Evolutionary conservation across 2,113 vertebrate species (phyloP).

Genomic region (Prinia subflava): DNA sequence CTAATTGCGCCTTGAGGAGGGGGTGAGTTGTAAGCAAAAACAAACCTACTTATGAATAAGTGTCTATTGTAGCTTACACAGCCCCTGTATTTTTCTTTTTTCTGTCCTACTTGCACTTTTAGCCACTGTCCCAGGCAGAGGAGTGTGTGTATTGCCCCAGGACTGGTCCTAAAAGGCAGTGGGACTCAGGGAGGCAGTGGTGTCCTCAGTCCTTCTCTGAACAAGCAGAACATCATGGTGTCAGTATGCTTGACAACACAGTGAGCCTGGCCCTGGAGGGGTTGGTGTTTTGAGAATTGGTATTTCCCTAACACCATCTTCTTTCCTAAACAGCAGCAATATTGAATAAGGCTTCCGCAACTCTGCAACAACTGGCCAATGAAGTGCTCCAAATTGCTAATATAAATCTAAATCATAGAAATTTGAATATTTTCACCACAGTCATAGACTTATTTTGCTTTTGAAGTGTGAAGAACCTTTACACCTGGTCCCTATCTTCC

Average conservation of each 20-base stretch:
- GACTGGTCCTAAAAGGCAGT: background rate
- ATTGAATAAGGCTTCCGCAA: background rate
- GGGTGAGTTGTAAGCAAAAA: background rate
- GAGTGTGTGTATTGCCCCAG: background rate
- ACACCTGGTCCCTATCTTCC: background rate
- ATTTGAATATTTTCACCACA: background rate
- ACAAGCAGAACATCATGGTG: background rate
- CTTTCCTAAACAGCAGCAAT: background rate
- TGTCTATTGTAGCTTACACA: background rate
- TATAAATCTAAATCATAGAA: background rate
- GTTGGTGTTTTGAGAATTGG: background rate
- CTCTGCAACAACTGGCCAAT: background rate
- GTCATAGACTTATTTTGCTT: background rate
- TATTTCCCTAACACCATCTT: background rate
- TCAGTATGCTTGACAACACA: background rate
- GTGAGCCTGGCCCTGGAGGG: rapidly evolving
- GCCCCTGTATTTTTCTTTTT: background rate
- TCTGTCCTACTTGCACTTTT: background rate
- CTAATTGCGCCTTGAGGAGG: conserved; percentile 2
- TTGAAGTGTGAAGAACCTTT: background rate
- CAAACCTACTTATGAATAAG: background rate
- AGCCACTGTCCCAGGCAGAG: background rate
- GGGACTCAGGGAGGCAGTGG: background rate
- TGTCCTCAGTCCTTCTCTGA: background rate
- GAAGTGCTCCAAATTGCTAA: background rate